These are phyloP conservation scores for Vidua chalybeata DNA, from an alignment of 2,113 vertebrate genomes.

Conservation along the genomic window DNA sequence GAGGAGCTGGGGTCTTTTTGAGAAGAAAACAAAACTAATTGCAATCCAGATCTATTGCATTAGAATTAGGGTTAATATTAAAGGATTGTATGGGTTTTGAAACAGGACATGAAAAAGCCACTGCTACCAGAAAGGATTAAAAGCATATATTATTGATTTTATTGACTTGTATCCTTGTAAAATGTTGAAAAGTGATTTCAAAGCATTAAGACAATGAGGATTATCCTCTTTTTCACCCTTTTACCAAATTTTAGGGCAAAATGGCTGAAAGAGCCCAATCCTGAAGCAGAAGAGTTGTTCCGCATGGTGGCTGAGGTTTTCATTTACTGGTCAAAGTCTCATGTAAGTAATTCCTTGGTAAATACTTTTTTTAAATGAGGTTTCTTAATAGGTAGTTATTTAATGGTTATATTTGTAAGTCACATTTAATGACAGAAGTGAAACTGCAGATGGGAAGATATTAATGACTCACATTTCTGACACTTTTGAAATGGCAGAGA, in stretches of 20 bases:
- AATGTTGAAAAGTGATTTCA: background rate
- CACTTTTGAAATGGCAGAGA: background rate
- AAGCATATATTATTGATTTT: background rate
- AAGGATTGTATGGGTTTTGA: background rate
- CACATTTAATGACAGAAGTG: background rate
- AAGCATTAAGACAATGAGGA: background rate
- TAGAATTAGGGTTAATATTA: background rate
- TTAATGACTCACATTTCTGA: background rate
- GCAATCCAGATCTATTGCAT: background rate
- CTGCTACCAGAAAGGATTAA: background rate
- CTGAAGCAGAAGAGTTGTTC: slow-evolving; percentile 91
- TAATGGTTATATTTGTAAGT: background rate
- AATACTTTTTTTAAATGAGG: background rate
- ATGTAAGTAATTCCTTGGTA: slow-evolving; percentile 77
- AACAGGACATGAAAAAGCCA: background rate
- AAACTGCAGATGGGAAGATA: background rate
- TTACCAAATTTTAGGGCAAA: slow-evolving; percentile 80
- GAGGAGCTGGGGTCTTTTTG: background rate
- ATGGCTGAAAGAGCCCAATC: slow-evolving; percentile 92
- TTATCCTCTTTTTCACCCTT: background rate
- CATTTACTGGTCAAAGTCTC: slow-evolving; percentile 97
- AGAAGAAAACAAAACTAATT: background rate
- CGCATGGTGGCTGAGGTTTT: slow-evolving; percentile 98
- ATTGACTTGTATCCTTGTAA: background rate
- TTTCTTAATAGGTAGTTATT: background rate